phyloP scores from a whole-genome alignment of 2,888 invertebrate species.

The Eremobia ochroleuca region DNA sequence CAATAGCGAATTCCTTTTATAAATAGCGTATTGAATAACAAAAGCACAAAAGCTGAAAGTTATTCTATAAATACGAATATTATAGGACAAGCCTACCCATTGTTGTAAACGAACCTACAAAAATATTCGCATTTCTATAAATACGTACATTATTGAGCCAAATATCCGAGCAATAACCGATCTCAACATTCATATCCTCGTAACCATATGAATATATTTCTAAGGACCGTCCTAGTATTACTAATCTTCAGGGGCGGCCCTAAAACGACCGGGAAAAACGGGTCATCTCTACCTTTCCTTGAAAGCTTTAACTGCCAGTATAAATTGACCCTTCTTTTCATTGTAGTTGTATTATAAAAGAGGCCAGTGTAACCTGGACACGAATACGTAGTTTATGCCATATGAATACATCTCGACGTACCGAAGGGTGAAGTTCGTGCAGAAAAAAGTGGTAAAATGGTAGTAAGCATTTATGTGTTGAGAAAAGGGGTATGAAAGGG shows the following conservation, averaged over 20 bases:
- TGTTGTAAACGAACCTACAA: slow-evolving; percentile 60
- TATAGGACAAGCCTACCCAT: slow-evolving; percentile 44
- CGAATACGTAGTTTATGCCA: slow-evolving; percentile 79
- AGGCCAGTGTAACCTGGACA: slow-evolving; percentile 71
- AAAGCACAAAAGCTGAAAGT: slow-evolving; percentile 45
- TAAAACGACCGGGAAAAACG: slow-evolving; percentile 81
- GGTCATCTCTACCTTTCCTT: slow-evolving; percentile 82
- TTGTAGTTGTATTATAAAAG: slow-evolving; percentile 17
- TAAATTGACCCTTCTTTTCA: slow-evolving; percentile 61
- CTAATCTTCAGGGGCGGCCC: slow-evolving; percentile 80
- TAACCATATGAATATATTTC: slow-evolving; percentile 80
- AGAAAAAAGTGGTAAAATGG: slow-evolving; percentile 83
- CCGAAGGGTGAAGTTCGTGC: slow-evolving; percentile 80
- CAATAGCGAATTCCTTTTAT: slow-evolving; percentile 29
- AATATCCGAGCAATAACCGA: slow-evolving; percentile 77
- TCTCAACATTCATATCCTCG: slow-evolving; percentile 75
- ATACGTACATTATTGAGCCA: slow-evolving; percentile 66
- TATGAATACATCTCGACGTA: slow-evolving; percentile 85
- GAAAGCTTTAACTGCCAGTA: slow-evolving; percentile 74
- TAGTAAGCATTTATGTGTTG: slow-evolving; percentile 84
- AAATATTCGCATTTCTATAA: slow-evolving; percentile 67
- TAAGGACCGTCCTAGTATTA: slow-evolving; percentile 76
- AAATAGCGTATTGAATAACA: slow-evolving; percentile 34
- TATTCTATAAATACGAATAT: slow-evolving; percentile 40
- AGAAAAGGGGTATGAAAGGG: slow-evolving; percentile 77